A percentile compares a stretch with the other conserved stretches of the same genome.
phyloP scores from a whole-genome alignment of 2,113 vertebrate genomes.

The Glaucomys volans region DNA sequence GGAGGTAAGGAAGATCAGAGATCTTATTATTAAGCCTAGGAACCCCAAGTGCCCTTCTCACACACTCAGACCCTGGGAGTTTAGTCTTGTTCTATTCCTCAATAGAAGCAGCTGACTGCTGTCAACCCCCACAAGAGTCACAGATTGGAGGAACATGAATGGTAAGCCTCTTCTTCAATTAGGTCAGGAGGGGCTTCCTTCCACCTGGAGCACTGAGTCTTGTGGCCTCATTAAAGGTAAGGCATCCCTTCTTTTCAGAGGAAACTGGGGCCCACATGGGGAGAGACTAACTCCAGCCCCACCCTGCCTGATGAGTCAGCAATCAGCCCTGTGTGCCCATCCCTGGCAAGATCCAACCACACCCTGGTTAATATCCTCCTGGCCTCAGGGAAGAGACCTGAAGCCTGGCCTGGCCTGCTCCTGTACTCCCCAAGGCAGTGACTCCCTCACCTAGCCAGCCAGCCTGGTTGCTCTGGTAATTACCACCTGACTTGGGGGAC shows the following conservation, averaged over 20 bases:
- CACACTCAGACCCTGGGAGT: not conserved
- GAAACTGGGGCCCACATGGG: not conserved
- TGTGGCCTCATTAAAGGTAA: not conserved
- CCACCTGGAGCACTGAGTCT: not conserved
- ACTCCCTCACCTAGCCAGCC: not conserved
- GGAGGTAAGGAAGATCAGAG: not conserved
- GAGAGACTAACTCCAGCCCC: constrained; percentile 8
- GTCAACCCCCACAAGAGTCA: not conserved
- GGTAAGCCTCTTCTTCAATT: not conserved
- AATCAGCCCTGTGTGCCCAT: constrained; percentile 53
- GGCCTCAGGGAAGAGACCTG: constrained; percentile 16
- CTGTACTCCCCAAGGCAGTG: not conserved
- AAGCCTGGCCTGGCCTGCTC: not conserved
- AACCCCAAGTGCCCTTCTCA: not conserved
- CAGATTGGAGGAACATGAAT: not conserved
- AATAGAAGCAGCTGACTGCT: not conserved
- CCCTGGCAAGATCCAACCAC: not conserved
- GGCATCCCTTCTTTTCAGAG: not conserved
- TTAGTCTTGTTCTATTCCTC: not conserved
- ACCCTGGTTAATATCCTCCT: constrained; percentile 47
- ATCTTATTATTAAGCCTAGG: not conserved
- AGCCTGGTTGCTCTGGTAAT: constrained; percentile 3
- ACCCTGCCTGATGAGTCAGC: constrained; percentile 77
- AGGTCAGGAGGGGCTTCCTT: not conserved
- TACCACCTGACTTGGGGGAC: not conserved